Evolutionary conservation across 2,888 invertebrate genomes (phyloP).

Genomic region (Scrobipalpa atriplicella): DNA sequence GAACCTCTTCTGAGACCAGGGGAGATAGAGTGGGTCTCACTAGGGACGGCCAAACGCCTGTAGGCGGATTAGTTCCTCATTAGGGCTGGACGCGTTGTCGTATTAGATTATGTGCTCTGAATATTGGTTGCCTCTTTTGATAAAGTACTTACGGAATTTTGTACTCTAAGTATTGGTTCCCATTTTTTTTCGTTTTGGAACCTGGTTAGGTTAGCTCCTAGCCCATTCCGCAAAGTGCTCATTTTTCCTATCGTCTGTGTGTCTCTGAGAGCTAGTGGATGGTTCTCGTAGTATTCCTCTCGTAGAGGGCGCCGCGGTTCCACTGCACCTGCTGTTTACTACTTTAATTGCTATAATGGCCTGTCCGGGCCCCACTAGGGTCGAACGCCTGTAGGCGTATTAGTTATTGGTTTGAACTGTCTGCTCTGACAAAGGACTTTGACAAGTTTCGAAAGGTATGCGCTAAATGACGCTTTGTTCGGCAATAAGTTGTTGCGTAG

Average conservation of each 20-base stretch:
- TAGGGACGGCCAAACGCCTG: too few species aligned
- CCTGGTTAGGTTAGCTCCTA: too few species aligned
- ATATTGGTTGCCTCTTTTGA: too few species aligned
- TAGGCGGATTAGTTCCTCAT: too few species aligned
- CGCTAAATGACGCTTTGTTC: background rate
- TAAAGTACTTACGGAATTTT: too few species aligned
- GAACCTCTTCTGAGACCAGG: too few species aligned
- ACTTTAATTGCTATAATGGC: slow-evolving; percentile 77
- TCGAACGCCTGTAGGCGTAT: slow-evolving; percentile 32
- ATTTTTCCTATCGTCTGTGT: background rate
- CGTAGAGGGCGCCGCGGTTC: slow-evolving; percentile 55
- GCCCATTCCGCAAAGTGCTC: background rate
- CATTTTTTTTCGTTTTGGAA: too few species aligned
- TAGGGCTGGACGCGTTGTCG: too few species aligned
- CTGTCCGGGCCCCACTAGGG: slow-evolving; percentile 62
- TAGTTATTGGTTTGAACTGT: slow-evolving; percentile 2
- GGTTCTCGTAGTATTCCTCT: slow-evolving; percentile 69
- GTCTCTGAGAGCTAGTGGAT: slow-evolving; percentile 35
- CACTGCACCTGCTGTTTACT: slow-evolving; percentile 76
- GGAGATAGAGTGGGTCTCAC: too few species aligned
- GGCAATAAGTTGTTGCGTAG: background rate
- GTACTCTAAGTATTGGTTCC: too few species aligned
- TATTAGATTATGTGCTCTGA: too few species aligned
- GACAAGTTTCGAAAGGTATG: slow-evolving; percentile 21
- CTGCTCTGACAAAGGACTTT: slow-evolving; percentile 19